Conservation (phyloP, 2,797 vertebrate genomes). For the Hozukius guyotensis region DNA sequence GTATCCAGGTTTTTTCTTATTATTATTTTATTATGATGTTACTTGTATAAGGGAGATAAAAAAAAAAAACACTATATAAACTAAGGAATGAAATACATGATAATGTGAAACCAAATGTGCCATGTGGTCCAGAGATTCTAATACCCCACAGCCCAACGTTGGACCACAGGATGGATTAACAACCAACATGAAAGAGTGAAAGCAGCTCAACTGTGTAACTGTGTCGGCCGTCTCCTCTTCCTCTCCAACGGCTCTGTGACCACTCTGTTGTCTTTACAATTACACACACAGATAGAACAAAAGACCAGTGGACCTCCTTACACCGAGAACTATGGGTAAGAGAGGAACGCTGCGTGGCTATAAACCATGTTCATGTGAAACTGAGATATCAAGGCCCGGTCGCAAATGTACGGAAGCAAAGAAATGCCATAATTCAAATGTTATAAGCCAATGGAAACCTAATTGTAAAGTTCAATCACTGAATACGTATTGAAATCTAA, state of each 20-base stretch:
- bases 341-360: not conserved
- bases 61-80: not conserved
- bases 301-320: not conserved
- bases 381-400: not conserved
- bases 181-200: not conserved
- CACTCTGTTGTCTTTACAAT: not conserved
- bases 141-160: not conserved
- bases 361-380: not conserved
- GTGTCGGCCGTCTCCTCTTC: not conserved
- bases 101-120: not conserved
- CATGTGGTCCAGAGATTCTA: not conserved
- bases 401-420: not conserved
- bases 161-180: not conserved
- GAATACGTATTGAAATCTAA: not conserved
- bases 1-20: too few relatives aligned
- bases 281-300: not conserved
- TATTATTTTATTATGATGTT: too few relatives aligned
- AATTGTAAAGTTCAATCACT: not conserved
- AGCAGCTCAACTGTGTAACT: not conserved
- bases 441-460: not conserved
- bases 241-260: not conserved
- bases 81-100: not conserved
- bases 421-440: not conserved
- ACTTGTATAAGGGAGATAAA: too few relatives aligned
- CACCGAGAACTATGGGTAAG: not conserved